Conservation (phyloP, 2,888 invertebrate genomes). For the Calameuta pallipes region DNA sequence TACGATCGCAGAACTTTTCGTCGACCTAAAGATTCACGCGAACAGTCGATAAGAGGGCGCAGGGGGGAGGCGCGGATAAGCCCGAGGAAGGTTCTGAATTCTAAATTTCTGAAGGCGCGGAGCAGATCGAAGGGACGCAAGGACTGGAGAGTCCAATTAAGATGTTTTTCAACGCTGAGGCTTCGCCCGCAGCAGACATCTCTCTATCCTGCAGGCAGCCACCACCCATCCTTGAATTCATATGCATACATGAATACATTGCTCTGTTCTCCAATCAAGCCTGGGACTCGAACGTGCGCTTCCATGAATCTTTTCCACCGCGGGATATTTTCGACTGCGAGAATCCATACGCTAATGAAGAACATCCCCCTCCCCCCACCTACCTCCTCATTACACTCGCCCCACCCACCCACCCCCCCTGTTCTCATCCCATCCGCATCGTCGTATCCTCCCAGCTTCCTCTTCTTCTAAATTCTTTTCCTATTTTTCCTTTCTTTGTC, state of each 20-base stretch:
- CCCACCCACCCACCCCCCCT: neutral
- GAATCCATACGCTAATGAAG: conserved; percentile 23
- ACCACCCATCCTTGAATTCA: conserved; percentile 52
- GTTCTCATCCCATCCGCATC: too few relatives aligned
- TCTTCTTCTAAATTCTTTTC: too few relatives aligned
- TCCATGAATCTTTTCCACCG: conserved; percentile 15
- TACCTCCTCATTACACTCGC: neutral
- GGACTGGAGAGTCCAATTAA: conserved; percentile 54
- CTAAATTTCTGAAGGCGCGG: neutral
- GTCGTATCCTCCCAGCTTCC: too few relatives aligned
- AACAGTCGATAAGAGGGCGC: too few relatives aligned
- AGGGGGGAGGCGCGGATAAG: too few relatives aligned
- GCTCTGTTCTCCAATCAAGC: conserved; percentile 43
- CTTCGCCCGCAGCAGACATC: conserved; percentile 43
- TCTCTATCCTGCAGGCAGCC: conserved; percentile 40
- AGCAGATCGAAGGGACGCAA: conserved; percentile 2
- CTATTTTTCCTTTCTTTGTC: too few relatives aligned
- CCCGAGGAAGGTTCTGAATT: too few relatives aligned
- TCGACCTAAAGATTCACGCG: too few relatives aligned
- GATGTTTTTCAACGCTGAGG: conserved; percentile 52
- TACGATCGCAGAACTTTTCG: too few relatives aligned
- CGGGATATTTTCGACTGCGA: conserved; percentile 17
- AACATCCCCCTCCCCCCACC: neutral
- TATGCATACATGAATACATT: conserved; percentile 66
- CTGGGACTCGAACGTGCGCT: neutral